Conservation (phyloP, 23 tunicate genomes). For the Clavelina lepadiformis region DNA sequence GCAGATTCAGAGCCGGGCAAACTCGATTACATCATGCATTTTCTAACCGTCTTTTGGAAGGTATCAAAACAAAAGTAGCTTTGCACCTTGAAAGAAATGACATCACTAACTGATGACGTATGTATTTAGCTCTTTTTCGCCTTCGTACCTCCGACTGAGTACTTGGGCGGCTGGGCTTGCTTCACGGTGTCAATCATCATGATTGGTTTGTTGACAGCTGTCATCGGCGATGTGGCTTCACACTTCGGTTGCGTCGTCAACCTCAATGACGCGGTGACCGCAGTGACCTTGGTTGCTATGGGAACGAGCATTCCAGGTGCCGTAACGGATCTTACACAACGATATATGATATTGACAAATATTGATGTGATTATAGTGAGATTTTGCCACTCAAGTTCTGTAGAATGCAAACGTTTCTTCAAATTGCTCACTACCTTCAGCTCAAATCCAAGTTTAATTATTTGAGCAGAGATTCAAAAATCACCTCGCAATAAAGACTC, state of each 20-base stretch:
- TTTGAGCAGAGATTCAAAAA: too few relatives aligned
- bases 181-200: constrained; percentile 80
- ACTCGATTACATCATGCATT: constrained; percentile 96
- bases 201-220: constrained; percentile 87
- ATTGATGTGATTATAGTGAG: too few relatives aligned
- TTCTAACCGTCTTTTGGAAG: constrained; percentile 95
- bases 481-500: too few relatives aligned
- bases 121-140: constrained; percentile 77
- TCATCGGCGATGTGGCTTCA: constrained; percentile 95
- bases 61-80: too few relatives aligned
- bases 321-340: not conserved
- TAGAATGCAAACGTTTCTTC: too few relatives aligned
- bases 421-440: too few relatives aligned
- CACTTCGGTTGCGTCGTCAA: constrained; percentile 93
- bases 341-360: too few relatives aligned
- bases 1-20: constrained; percentile 41
- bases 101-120: not conserved
- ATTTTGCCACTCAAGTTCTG: too few relatives aligned
- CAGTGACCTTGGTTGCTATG: constrained; percentile 96
- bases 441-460: too few relatives aligned
- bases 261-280: constrained; percentile 95
- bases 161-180: constrained; percentile 95
- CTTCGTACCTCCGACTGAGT: constrained; percentile 96
- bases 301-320: constrained; percentile 98
- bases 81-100: too few relatives aligned